phyloP scores from a whole-genome alignment of 2,797 vertebrate genomes.

The Pipistrellus kuhlii region DNA sequence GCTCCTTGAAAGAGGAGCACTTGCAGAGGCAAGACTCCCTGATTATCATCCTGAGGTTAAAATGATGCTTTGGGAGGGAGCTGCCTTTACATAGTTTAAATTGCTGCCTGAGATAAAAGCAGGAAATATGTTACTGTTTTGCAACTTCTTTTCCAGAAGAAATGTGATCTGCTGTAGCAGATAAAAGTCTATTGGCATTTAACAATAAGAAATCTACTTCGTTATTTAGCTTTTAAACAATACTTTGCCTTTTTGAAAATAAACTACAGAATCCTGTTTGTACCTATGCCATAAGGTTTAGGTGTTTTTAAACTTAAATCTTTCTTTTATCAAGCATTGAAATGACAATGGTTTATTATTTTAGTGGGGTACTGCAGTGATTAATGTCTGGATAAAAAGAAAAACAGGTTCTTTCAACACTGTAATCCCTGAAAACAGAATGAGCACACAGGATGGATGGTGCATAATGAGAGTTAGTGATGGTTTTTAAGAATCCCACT shows the following conservation, averaged over 20 bases:
- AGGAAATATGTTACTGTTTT: neutral
- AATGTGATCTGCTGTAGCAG: neutral
- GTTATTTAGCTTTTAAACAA: neutral
- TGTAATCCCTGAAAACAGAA: neutral
- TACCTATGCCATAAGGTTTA: conserved; percentile 12
- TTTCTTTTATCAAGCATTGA: conserved; percentile 10
- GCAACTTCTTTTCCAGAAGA: conserved; percentile 38
- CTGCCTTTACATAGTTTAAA: conserved; percentile 35
- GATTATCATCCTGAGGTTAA: conserved; percentile 52
- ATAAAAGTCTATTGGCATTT: conserved; percentile 33
- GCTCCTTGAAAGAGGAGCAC: conserved; percentile 67
- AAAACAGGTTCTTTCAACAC: neutral
- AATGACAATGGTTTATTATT: neutral
- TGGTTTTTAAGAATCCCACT: neutral
- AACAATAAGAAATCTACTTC: neutral
- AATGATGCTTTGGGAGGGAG: neutral
- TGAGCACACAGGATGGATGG: accelerated
- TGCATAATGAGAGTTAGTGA: neutral
- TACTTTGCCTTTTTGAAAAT: conserved; percentile 47
- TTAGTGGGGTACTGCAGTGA: neutral
- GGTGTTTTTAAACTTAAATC: neutral
- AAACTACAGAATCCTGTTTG: neutral
- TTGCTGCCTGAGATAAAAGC: conserved; percentile 40
- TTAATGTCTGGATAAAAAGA: neutral
- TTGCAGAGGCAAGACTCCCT: conserved; percentile 45